A percentile compares a stretch with the other conserved stretches of the same genome.
phyloP scores from a whole-genome alignment of 2,113 vertebrate genomes.

The Antennarius striatus region DNA sequence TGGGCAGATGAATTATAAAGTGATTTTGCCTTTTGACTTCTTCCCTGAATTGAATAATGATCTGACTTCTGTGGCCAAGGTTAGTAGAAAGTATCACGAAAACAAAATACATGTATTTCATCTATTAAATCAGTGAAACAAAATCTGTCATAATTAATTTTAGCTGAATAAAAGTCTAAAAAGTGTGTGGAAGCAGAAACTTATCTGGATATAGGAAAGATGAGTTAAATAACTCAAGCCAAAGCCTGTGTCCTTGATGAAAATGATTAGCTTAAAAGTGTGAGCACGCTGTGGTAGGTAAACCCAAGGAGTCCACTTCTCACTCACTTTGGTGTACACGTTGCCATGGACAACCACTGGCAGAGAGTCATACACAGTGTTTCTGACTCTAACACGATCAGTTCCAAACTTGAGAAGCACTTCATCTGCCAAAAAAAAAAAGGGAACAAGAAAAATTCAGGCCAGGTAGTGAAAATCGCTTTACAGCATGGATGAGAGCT shows the following conservation, averaged over 20 bases:
- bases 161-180: conserved; percentile 14
- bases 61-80: conserved; percentile 12
- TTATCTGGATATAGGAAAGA: conserved; percentile 8
- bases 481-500: conserved; percentile 12
- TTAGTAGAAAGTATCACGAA: conserved; percentile 20
- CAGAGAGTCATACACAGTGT: conserved; percentile 89
- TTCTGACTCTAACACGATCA: conserved; percentile 87
- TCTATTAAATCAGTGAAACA: neutral
- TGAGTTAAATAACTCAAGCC: conserved; percentile 10
- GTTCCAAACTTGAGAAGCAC: conserved; percentile 94
- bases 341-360: conserved; percentile 92
- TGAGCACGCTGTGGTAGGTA: neutral
- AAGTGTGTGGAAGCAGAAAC: neutral
- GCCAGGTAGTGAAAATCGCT: conserved; percentile 31
- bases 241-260: conserved; percentile 1
- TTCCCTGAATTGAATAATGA: conserved; percentile 39
- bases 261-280: conserved; percentile 3
- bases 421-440: conserved; percentile 84
- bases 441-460: conserved; percentile 41
- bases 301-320: neutral
- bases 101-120: conserved; percentile 1
- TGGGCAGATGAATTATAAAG: conserved; percentile 4
- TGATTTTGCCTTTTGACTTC: conserved; percentile 8
- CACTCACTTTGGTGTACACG: conserved; percentile 93
- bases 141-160: conserved; percentile 2